Evolutionary conservation across 92 coral and sea anemone species (phyloP).

Genomic region (Phenganax subtilis): DNA sequence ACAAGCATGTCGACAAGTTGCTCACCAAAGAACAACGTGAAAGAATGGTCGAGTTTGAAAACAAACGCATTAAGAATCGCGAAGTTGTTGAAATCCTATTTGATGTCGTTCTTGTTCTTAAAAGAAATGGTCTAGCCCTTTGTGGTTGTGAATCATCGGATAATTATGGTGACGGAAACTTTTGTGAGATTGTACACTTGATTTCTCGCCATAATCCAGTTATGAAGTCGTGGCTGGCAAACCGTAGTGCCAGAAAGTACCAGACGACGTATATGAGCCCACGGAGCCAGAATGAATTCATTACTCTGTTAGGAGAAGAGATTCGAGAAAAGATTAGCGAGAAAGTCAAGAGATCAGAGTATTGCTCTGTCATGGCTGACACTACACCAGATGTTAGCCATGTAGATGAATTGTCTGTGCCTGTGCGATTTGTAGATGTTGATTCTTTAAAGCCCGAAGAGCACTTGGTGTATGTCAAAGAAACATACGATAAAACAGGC

Average conservation of each 20-base stretch:
- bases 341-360: conserved; percentile 19
- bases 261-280: conserved; percentile 19
- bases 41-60: neutral
- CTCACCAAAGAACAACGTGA: conserved; percentile 7
- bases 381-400: conserved; percentile 24
- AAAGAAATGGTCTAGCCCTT: conserved; percentile 18
- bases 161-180: neutral
- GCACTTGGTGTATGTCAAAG: neutral
- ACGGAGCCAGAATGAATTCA: conserved; percentile 31
- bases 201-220: conserved; percentile 27
- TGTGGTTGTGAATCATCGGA: conserved; percentile 1
- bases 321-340: neutral
- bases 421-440: conserved; percentile 24
- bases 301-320: conserved; percentile 6
- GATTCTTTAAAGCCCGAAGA: conserved; percentile 12
- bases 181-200: conserved; percentile 20
- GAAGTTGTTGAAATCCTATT: conserved; percentile 8
- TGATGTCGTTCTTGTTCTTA: neutral
- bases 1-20: conserved; percentile 15
- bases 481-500: conserved; percentile 13
- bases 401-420: conserved; percentile 24
- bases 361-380: conserved; percentile 32
- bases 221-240: conserved; percentile 13
- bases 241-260: neutral
- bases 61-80: neutral